Evolutionary conservation across 2,797 vertebrate species (phyloP).

Genomic region (Paguma larvata): DNA sequence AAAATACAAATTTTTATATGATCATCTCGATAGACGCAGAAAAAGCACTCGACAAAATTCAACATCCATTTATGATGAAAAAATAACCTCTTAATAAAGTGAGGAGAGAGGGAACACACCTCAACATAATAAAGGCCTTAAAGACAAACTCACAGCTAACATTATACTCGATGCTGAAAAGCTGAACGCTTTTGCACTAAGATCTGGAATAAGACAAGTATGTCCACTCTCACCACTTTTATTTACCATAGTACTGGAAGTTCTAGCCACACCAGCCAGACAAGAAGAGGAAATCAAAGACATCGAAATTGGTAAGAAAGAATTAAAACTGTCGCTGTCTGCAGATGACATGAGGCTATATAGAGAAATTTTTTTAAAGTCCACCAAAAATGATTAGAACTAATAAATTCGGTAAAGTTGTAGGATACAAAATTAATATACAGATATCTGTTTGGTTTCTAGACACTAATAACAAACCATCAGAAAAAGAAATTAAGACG

Average conservation of each 20-base stretch:
- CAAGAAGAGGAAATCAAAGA: neutral
- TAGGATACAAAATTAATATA: neutral
- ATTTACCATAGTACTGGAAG: neutral
- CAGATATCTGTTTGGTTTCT: neutral
- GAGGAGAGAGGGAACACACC: neutral
- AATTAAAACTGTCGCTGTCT: neutral
- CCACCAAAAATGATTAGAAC: neutral
- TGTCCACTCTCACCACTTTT: neutral
- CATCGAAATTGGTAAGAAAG: neutral
- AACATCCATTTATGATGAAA: neutral
- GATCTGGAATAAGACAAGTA: neutral
- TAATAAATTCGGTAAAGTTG: neutral
- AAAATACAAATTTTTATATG: neutral
- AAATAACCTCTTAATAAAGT: neutral
- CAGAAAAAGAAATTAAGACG: neutral
- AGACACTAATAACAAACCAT: neutral
- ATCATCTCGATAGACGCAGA: neutral
- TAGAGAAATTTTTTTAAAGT: neutral
- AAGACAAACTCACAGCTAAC: neutral
- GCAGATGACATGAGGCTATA: neutral
- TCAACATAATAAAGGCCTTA: neutral
- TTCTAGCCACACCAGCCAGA: neutral
- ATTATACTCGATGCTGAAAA: neutral
- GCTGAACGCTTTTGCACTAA: neutral
- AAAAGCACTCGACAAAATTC: neutral